phyloP scores from a whole-genome alignment of 2,888 invertebrate genomes.

The Odontocolon sp. region DNA sequence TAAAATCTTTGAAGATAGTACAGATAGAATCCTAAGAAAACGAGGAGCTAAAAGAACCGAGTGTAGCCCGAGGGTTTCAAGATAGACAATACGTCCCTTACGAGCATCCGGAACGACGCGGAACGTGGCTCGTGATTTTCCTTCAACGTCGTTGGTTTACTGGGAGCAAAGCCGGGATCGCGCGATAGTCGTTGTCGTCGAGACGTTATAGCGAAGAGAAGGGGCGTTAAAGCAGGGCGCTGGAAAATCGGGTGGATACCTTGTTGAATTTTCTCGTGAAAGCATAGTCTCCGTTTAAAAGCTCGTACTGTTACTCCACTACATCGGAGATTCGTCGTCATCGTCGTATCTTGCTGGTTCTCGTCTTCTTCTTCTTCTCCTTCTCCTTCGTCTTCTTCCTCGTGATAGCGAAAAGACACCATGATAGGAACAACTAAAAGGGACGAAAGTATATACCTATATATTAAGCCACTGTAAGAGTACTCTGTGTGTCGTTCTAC shows the following conservation, averaged over 20 bases:
- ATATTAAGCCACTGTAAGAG: slow-evolving; percentile 1
- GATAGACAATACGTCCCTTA: slow-evolving; percentile 48
- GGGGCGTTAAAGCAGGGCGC: slow-evolving; percentile 2
- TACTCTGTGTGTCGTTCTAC: slow-evolving; percentile 28
- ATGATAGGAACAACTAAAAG: too few species aligned
- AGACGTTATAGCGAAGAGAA: not conserved
- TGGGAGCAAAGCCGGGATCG: slow-evolving; percentile 40
- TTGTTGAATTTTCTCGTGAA: slow-evolving; percentile 47
- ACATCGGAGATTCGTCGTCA: slow-evolving; percentile 12
- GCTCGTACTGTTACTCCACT: slow-evolving; percentile 35
- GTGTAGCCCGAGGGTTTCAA: slow-evolving; percentile 9
- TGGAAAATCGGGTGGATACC: slow-evolving; percentile 20
- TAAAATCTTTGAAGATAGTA: not conserved
- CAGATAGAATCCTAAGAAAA: not conserved
- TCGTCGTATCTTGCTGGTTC: slow-evolving; percentile 24
- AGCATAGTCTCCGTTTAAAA: slow-evolving; percentile 39
- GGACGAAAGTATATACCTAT: not conserved
- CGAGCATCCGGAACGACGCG: slow-evolving; percentile 49
- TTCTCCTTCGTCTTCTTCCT: not conserved
- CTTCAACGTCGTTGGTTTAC: slow-evolving; percentile 33
- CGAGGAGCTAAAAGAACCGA: slow-evolving; percentile 1
- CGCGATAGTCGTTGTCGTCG: not conserved
- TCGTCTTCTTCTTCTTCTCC: not conserved
- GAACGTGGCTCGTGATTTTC: slow-evolving; percentile 1
- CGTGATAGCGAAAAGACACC: not conserved